Evolutionary conservation across 1,140 invertebrate species (phyloP), one percentile per base, ranked within the genome.

Genomic region (Cryptotermes secundus): DNA sequence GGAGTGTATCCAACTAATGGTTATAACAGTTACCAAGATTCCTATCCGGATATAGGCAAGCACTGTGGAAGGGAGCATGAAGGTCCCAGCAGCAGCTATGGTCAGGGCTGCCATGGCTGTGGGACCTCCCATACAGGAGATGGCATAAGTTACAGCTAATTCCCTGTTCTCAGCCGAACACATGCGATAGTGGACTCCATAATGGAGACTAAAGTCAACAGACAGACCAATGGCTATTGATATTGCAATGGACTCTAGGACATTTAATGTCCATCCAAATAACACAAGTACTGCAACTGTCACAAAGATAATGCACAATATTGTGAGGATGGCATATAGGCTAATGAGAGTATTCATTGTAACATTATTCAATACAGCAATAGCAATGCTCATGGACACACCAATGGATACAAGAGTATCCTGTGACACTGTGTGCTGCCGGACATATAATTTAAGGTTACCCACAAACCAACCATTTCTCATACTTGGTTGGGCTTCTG

Each of bases 171-270:
- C 93, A 87, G 91, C 87, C 26, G 91, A 88, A 45, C 91, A 91
- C 82, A 94, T 88, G 80, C 93, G 93, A 89, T 97, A 99, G 87
- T 96, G 96, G 80, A 99, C 93, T 65, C 95, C 95, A 89, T 98
- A 99, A 90, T 99, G 97, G 34, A 99, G 92, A 89, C 97, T 98
- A 88, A 98, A 98, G 91, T 99, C 99, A 59, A 99, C 96, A n/a
- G 98, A 96, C 86, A 99, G 92, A 31, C 99, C 98, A 87, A 99
- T 98, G 34, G 98, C 96, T 34, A 98, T 95, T 3, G 97, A 97
- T 80, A 99, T 94, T 38, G 97, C 96, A 49, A 99, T 94, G 87
- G 98, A 98, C 91, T 99, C 99, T 80, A 99, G 91, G 85, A 99
- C 94, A 90, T 99, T 99, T 22, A 99, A 91, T 88, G 96, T 96